A percentile compares a stretch with the other conserved stretches of the same genome.
phyloP scores from a whole-genome alignment of 2,888 invertebrate species.

The Caenorhabditis doughertyi region DNA sequence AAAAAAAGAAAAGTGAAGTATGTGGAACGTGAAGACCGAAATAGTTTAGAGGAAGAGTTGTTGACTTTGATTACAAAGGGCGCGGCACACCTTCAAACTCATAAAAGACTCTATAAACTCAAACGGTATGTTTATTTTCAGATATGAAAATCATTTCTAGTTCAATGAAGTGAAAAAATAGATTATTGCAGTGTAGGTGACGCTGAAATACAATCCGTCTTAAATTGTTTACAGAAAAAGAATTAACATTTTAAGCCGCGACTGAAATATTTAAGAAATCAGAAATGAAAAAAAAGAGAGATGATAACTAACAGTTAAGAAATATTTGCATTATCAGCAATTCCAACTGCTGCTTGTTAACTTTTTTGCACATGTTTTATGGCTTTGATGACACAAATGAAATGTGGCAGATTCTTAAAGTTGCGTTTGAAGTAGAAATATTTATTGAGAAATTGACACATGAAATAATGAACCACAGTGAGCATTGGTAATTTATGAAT shows the following conservation, averaged over 20 bases:
- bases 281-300: slow-evolving; percentile 4
- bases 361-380: slow-evolving; percentile 22
- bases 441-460: no score
- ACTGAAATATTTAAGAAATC: slow-evolving; percentile 7
- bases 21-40: background rate
- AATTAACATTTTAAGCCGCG: background rate
- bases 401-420: background rate
- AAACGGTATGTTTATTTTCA: background rate
- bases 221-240: no score
- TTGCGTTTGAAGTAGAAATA: background rate
- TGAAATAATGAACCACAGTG: no score
- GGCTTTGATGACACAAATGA: slow-evolving; percentile 5
- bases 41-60: background rate
- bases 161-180: no score
- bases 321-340: slow-evolving; percentile 47
- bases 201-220: no score
- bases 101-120: background rate
- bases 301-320: slow-evolving; percentile 26
- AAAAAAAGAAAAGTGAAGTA: background rate
- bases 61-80: slow-evolving; percentile 12
- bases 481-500: no score
- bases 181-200: no score
- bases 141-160: no score
- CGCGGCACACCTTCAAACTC: background rate
- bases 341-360: slow-evolving; percentile 9